A percentile compares a stretch with the other conserved stretches of the same genome.
Conservation (phyloP, 2,888 invertebrate genomes). For the Pomacea canaliculata region DNA sequence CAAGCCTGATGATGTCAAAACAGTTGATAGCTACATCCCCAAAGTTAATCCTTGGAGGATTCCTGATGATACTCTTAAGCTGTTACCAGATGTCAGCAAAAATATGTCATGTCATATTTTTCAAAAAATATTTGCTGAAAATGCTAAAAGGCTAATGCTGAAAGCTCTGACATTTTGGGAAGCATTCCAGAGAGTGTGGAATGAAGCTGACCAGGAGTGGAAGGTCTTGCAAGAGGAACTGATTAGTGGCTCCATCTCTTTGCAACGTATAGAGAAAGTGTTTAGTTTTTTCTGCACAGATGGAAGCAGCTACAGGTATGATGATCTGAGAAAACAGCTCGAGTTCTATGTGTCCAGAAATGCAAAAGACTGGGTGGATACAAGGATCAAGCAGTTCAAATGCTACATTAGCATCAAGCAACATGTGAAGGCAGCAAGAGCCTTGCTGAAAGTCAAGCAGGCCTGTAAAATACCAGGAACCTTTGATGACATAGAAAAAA, state of each 20-base stretch:
- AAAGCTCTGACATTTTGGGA: constrained; percentile 8
- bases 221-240: constrained; percentile 9
- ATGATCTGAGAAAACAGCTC: constrained; percentile 20
- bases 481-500: constrained; percentile 30
- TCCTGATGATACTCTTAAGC: not conserved
- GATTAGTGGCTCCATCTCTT: constrained; percentile 19
- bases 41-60: constrained; percentile 16
- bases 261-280: constrained; percentile 19
- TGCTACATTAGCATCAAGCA: constrained; percentile 33
- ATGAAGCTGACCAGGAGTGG: constrained; percentile 20
- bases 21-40: constrained; percentile 8
- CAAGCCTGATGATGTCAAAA: constrained; percentile 1
- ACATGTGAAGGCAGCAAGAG: constrained; percentile 38
- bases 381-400: constrained; percentile 38
- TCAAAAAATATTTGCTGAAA: not conserved
- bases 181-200: constrained; percentile 19
- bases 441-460: constrained; percentile 34
- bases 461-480: constrained; percentile 37
- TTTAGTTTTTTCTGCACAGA: constrained; percentile 18
- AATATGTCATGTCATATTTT: constrained; percentile 13
- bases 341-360: constrained; percentile 2
- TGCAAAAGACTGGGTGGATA: constrained; percentile 17
- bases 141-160: not conserved
- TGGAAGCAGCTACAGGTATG: constrained; percentile 2
- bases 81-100: constrained; percentile 9